Evolutionary conservation across 2,113 vertebrate genomes (phyloP).

Genomic region (Balaeniceps rex): DNA sequence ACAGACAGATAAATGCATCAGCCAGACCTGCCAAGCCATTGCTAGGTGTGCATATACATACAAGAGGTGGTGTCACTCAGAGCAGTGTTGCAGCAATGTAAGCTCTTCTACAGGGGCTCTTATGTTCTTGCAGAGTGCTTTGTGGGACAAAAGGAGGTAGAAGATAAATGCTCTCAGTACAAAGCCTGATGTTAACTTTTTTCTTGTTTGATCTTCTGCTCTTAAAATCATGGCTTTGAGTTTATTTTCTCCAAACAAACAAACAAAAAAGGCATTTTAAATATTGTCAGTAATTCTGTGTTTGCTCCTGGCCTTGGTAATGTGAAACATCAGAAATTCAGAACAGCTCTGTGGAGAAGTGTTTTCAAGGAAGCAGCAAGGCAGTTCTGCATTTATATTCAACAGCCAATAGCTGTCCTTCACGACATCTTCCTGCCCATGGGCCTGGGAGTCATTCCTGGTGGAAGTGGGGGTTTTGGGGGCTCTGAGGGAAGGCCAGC

Average conservation of each 20-base stretch:
- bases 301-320: background rate
- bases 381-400: background rate
- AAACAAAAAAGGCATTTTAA: background rate
- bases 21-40: background rate
- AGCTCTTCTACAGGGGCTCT: background rate
- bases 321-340: background rate
- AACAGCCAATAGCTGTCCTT: background rate
- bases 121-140: background rate
- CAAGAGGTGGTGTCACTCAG: background rate
- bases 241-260: background rate
- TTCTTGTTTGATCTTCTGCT: background rate
- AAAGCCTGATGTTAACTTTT: background rate
- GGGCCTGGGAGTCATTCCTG: background rate
- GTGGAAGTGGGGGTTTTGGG: background rate
- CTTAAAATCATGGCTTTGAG: background rate
- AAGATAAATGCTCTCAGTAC: background rate
- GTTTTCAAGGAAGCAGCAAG: background rate
- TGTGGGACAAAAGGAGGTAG: background rate
- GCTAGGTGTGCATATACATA: background rate
- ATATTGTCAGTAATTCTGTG: background rate
- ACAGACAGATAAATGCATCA: accelerated
- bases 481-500: background rate
- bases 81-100: background rate
- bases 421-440: background rate
- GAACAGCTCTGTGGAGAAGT: background rate